Conservation (phyloP, 92 coral and sea anemone species). For the Muricea muricata region DNA sequence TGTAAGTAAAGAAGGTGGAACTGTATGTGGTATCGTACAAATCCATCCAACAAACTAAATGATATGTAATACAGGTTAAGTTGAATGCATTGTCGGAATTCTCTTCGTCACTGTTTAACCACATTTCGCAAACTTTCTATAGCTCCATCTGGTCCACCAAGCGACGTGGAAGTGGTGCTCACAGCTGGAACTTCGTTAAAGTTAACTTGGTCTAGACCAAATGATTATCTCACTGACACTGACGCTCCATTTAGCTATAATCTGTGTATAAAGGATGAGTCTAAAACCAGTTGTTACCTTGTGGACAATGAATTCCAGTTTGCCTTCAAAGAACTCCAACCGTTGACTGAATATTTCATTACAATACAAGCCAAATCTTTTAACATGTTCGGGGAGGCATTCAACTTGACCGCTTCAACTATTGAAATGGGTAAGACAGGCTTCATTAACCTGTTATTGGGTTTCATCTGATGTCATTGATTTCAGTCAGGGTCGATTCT, state of each 20-base stretch:
- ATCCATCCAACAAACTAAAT: no score
- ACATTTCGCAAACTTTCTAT: not conserved
- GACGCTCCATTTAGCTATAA: constrained; percentile 23
- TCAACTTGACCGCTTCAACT: not conserved
- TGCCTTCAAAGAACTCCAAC: not conserved
- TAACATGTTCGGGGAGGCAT: constrained; percentile 10
- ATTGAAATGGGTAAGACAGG: constrained; percentile 9
- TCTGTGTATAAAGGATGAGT: not conserved
- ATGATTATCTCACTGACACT: constrained; percentile 21
- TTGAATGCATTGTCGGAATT: no score
- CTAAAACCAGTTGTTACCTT: not conserved
- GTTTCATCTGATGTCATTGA: no score
- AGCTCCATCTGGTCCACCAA: constrained; percentile 28
- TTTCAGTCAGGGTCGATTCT: no score
- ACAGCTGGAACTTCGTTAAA: not conserved
- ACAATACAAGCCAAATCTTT: constrained; percentile 15
- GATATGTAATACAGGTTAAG: no score
- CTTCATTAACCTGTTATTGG: no score
- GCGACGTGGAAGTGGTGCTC: not conserved
- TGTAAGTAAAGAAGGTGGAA: no score
- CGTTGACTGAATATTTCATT: not conserved
- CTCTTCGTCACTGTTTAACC: no score
- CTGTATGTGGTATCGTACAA: no score
- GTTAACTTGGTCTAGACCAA: constrained; percentile 25
- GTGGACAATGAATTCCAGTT: not conserved